Conservation (phyloP, 2,113 vertebrate species). For the Gymnocephalus cernua region DNA sequence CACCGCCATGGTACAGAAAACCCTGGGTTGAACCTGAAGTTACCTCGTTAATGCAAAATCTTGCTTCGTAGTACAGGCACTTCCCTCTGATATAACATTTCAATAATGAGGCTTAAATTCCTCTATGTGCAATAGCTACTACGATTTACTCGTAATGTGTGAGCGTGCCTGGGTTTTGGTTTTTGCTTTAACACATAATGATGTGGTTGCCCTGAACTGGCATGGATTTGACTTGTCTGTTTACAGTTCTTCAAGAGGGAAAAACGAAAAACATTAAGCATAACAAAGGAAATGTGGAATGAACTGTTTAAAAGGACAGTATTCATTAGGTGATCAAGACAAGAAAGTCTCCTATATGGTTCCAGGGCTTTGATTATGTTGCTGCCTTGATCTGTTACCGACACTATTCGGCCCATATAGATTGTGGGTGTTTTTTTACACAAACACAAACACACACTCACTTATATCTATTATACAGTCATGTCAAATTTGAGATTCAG, state of each 20-base stretch:
- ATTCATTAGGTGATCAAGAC: no score
- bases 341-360: no score
- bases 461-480: no score
- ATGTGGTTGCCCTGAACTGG: slow-evolving; percentile 61
- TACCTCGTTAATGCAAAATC: no score
- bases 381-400: no score
- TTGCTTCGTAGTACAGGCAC: slow-evolving; percentile 10
- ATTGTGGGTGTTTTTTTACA: no score
- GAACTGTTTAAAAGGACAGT: slow-evolving; percentile 60
- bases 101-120: slow-evolving; percentile 76
- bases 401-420: no score
- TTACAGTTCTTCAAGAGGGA: slow-evolving; percentile 37
- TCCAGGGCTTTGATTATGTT: no score
- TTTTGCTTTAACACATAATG: slow-evolving; percentile 57
- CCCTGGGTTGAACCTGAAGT: no score
- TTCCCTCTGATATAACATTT: slow-evolving; percentile 60
- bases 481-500: no score
- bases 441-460: neutral
- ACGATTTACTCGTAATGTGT: slow-evolving; percentile 59
- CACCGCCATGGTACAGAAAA: no score
- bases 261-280: slow-evolving; percentile 25
- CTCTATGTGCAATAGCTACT: slow-evolving; percentile 85
- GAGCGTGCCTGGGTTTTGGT: slow-evolving; percentile 47
- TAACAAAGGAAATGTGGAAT: slow-evolving; percentile 62
- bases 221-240: slow-evolving; percentile 66